Conservation (phyloP, 2,888 invertebrate species). For the Tineola bisselliella region DNA sequence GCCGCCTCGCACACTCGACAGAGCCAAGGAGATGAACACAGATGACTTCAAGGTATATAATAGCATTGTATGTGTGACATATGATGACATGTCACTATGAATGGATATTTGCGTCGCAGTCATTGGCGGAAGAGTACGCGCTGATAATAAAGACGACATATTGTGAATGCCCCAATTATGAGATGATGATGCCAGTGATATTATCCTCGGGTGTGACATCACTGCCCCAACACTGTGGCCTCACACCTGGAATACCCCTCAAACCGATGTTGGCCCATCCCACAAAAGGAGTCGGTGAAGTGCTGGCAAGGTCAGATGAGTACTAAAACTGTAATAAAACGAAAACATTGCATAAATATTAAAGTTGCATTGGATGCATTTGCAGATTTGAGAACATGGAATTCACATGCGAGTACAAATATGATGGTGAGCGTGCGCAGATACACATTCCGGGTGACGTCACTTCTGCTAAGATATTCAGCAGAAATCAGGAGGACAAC, state of each 20-base stretch:
- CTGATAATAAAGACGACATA: conserved; percentile 90
- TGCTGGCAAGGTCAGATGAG: conserved; percentile 71
- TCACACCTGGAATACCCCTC: conserved; percentile 92
- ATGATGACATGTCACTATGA: no score
- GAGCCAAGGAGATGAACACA: conserved; percentile 67
- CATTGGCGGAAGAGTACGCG: conserved; percentile 76
- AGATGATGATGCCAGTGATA: conserved; percentile 81
- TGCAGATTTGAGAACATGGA: conserved; percentile 78
- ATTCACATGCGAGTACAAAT: conserved; percentile 99
- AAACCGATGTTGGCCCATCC: conserved; percentile 99
- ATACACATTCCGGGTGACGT: conserved; percentile 74
- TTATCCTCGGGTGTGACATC: conserved; percentile 78
- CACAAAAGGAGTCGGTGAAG: conserved; percentile 91
- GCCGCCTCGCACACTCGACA: conserved; percentile 72
- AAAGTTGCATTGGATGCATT: neutral
- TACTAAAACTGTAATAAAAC: neutral
- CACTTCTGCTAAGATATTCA: conserved; percentile 79
- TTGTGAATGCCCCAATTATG: conserved; percentile 97
- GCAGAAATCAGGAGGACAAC: conserved; percentile 83
- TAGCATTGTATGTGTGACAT: neutral
- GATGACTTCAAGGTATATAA: conserved; percentile 74
- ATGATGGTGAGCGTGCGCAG: conserved; percentile 98
- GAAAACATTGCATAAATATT: neutral
- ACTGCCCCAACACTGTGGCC: conserved; percentile 82
- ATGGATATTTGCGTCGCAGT: conserved; percentile 22